Base-by-base conservation (phyloP, 2,113 vertebrate species). In the Oncorhynchus masou region DNA sequence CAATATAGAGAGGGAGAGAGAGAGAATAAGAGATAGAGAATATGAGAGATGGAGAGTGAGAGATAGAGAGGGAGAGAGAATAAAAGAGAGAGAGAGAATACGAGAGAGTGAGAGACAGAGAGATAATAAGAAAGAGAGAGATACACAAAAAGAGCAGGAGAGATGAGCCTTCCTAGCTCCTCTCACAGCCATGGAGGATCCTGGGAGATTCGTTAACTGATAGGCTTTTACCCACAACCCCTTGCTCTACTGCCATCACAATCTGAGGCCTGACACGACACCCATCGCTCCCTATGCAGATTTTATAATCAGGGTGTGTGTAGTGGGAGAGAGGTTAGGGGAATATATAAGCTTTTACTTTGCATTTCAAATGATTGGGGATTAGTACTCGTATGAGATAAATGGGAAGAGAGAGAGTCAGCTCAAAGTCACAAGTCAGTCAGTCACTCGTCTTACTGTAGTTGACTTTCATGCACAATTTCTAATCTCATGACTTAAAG, bases 291-390 rank as follows among this genome's bases (percentile, higher is more conserved):
- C 79, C 78, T 87, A 92, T 91, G 88, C 85, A 85, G 90, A 91
- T 89, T 89, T 90, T 79, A 88, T 90, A 91, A 91, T 91, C 88
- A 86, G 67, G 80, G 67, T 54, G 75, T 71, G 71, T 73, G 8
- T 79, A 77, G 81, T 86, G 84, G 79, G 81, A 82, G 71, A 49
- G 24, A 3, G 16, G 84, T 85, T 83, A 81, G 85, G 84, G 81
- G 85, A 84, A 45, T 75, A 84, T 90, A 90, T 91, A 91, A 91
- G 90, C 86, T 88, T 89, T 88, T 89, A 90, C 87, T 92, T 91
- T 88, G 88, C 90, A 91, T 91, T 91, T 90, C 80, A 92, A 92
- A 91, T 89, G 88, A 91, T 86, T 83, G 81, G 83, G 89, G 90
- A 92, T 92, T 92, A 91, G 79, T 86, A 77, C 39, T 80, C 88